Evolutionary conservation across 2,888 invertebrate species (phyloP).

Genomic region (Acrobeloides nanus): DNA sequence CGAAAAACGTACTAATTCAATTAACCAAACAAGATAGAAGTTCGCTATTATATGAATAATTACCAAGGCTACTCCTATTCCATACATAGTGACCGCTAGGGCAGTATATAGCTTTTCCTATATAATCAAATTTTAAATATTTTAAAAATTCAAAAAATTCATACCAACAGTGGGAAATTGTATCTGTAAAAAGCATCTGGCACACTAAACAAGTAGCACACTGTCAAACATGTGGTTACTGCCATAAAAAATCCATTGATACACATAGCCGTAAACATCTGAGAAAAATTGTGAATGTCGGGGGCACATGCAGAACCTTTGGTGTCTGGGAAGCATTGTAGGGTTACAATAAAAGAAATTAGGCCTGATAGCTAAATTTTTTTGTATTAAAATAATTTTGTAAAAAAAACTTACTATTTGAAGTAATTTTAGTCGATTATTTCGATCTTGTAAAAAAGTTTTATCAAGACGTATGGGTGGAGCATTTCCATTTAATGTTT

Average conservation of each 20-base stretch:
- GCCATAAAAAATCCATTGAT: conserved; percentile 35
- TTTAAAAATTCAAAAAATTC: no score
- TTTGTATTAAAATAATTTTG: no score
- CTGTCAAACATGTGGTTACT: conserved; percentile 27
- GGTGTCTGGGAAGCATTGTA: conserved; percentile 33
- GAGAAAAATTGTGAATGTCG: conserved; percentile 25
- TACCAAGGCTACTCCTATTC: conserved; percentile 18
- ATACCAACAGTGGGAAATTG: conserved; percentile 37
- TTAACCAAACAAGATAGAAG: conserved; percentile 15
- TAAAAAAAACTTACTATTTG: conserved; percentile 7
- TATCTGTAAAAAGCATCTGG: conserved; percentile 39
- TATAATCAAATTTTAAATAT: conserved; percentile 9
- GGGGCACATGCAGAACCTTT: conserved; percentile 7
- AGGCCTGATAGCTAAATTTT: conserved; percentile 32
- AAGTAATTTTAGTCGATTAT: conserved; percentile 16
- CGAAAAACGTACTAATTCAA: conserved; percentile 21
- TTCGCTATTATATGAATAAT: conserved; percentile 15
- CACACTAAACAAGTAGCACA: conserved; percentile 30
- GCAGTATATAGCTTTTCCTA: conserved; percentile 32
- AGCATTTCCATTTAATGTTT: conserved; percentile 20
- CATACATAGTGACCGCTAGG: conserved; percentile 26
- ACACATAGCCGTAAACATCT: conserved; percentile 38
- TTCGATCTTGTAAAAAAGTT: conserved; percentile 12
- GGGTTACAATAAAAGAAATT: conserved; percentile 23
- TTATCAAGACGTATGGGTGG: conserved; percentile 30